Conservation (phyloP, 2,888 invertebrate genomes). For the Ptilodon capucinus region DNA sequence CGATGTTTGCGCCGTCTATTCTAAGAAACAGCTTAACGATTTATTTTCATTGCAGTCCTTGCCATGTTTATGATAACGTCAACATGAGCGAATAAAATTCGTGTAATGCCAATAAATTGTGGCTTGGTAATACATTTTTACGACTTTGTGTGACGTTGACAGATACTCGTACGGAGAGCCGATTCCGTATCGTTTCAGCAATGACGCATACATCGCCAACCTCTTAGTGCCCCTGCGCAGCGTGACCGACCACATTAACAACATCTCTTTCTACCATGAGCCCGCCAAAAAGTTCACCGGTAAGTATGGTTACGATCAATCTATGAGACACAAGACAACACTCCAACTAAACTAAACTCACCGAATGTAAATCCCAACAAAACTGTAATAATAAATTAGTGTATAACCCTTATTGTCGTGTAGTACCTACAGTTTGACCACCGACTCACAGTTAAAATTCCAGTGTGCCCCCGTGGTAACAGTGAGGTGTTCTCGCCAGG, state of each 20-base stretch:
- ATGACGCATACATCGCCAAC: slow-evolving; percentile 88
- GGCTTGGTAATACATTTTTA: slow-evolving; percentile 11
- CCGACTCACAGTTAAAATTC: slow-evolving; percentile 66
- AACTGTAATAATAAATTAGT: slow-evolving; percentile 14
- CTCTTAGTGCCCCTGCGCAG: slow-evolving; percentile 85
- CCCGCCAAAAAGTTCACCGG: slow-evolving; percentile 87
- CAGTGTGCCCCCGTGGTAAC: slow-evolving; percentile 70
- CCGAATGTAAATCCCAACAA: slow-evolving; percentile 27
- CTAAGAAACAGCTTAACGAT: slow-evolving; percentile 59
- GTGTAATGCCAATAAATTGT: slow-evolving; percentile 13
- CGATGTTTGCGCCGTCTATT: slow-evolving; percentile 57
- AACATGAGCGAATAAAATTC: slow-evolving; percentile 15
- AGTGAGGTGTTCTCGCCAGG: slow-evolving; percentile 83
- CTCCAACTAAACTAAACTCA: slow-evolving; percentile 31
- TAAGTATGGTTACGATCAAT: slow-evolving; percentile 53
- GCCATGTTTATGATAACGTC: slow-evolving; percentile 21
- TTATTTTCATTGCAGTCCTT: slow-evolving; percentile 53
- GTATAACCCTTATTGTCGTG: slow-evolving; percentile 21
- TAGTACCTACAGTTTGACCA: slow-evolving; percentile 39
- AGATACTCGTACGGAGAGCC: slow-evolving; percentile 81
- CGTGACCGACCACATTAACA: slow-evolving; percentile 83
- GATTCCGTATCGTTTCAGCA: slow-evolving; percentile 84
- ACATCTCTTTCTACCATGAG: slow-evolving; percentile 86
- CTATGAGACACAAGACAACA: slow-evolving; percentile 28
- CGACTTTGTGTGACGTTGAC: slow-evolving; percentile 26